A percentile compares a stretch with the other conserved stretches of the same genome.
Evolutionary conservation across 2,113 vertebrate species (phyloP).

Genomic region (Notothenia rossii): DNA sequence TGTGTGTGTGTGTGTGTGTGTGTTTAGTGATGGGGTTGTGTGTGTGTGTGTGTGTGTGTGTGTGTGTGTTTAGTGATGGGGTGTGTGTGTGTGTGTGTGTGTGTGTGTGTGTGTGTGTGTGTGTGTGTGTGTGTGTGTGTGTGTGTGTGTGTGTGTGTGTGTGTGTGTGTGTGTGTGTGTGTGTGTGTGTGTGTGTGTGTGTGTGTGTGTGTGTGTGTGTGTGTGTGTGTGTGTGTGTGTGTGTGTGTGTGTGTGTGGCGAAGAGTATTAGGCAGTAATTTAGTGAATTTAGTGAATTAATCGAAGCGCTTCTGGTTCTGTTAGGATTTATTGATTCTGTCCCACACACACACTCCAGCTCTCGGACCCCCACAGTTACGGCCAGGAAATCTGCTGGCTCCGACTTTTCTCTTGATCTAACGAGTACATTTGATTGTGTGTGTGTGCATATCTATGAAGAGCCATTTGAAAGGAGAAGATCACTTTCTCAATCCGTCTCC

Average conservation of each 20-base stretch:
- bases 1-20: slow-evolving; percentile 12
- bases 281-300: too few relatives aligned
- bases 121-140: slow-evolving; percentile 8
- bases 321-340: too few relatives aligned
- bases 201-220: slow-evolving; percentile 20
- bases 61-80: too few relatives aligned
- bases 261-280: too few relatives aligned
- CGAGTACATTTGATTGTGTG: not conserved
- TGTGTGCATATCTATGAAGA: slow-evolving; percentile 33
- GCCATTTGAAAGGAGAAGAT: slow-evolving; percentile 42
- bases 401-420: too few relatives aligned
- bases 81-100: too few relatives aligned
- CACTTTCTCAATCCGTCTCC: slow-evolving; percentile 37
- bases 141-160: slow-evolving; percentile 15
- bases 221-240: not conserved
- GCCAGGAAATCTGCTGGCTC: too few relatives aligned
- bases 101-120: slow-evolving; percentile 1
- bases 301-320: too few relatives aligned
- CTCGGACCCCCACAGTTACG: too few relatives aligned
- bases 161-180: not conserved
- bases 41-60: slow-evolving; percentile 19
- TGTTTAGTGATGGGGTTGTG: too few relatives aligned
- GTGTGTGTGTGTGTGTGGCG: too few relatives aligned
- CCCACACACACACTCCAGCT: too few relatives aligned
- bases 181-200: slow-evolving; percentile 8